These are phyloP conservation scores for Perodicticus potto DNA, from an alignment of 2,797 vertebrate species.

Conservation along the genomic window DNA sequence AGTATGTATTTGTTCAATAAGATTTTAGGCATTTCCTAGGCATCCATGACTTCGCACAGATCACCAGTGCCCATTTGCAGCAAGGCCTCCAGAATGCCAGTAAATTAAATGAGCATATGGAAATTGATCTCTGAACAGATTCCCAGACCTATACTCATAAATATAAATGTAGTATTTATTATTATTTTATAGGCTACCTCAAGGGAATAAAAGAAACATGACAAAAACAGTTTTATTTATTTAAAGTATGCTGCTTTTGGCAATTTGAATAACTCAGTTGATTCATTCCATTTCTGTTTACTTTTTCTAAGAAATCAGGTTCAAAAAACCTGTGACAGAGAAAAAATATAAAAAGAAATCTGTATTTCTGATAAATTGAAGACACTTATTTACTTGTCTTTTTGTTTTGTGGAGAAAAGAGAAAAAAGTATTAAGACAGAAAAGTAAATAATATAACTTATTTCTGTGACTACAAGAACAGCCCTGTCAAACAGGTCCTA, in stretches of 20 bases:
- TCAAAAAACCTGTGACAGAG: neutral
- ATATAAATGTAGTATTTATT: neutral
- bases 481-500: neutral
- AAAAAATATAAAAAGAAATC: neutral
- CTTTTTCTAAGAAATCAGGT: constrained; percentile 66
- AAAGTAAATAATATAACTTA: constrained; percentile 70
- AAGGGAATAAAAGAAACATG: neutral
- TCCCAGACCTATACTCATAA: neutral
- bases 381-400: constrained; percentile 43
- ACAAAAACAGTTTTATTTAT: neutral
- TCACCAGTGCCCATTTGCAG: neutral
- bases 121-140: neutral
- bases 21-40: neutral
- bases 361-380: constrained; percentile 36
- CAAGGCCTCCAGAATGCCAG: neutral
- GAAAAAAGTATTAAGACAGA: constrained; percentile 43
- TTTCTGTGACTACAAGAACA: constrained; percentile 64
- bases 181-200: neutral
- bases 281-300: constrained; percentile 33
- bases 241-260: neutral
- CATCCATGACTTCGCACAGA: neutral
- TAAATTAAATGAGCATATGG: neutral
- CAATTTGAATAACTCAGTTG: constrained; percentile 23
- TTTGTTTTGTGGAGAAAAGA: constrained; percentile 48
- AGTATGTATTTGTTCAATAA: neutral